phyloP scores from a whole-genome alignment of 2,113 vertebrate genomes.

The Himantopus leucocephalus region DNA sequence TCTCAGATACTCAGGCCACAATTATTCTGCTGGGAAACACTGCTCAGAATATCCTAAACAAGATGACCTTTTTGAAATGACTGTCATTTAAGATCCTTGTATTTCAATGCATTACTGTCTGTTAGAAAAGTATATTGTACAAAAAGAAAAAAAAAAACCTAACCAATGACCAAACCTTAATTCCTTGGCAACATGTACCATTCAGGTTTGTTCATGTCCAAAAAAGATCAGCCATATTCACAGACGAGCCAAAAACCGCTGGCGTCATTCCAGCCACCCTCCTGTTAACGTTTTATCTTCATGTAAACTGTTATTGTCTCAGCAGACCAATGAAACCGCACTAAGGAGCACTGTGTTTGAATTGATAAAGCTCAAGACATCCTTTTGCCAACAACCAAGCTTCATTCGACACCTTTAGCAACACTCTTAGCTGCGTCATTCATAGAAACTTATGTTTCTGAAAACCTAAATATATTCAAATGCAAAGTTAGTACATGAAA shows the following conservation, averaged over 20 bases:
- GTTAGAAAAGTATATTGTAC: background rate
- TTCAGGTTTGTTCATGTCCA: background rate
- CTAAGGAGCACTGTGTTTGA: background rate
- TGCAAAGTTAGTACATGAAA: background rate
- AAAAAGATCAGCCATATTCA: slow-evolving; percentile 16
- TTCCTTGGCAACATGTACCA: background rate
- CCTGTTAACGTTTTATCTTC: background rate
- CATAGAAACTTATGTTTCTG: background rate
- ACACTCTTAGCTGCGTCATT: background rate
- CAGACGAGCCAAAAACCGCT: background rate
- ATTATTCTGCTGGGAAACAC: background rate
- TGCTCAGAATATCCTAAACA: background rate
- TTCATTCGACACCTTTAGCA: background rate
- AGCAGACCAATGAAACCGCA: background rate
- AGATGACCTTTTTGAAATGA: background rate
- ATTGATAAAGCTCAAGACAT: background rate
- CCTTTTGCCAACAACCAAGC: background rate
- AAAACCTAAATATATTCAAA: background rate
- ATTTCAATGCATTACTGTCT: background rate
- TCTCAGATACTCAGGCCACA: background rate
- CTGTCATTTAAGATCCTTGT: background rate
- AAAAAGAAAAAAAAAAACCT: background rate
- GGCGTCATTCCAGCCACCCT: background rate
- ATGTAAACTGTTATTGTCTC: background rate
- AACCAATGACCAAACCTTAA: background rate